A percentile compares a stretch with the other conserved stretches of the same genome.
phyloP scores from a whole-genome alignment of 2,113 vertebrate genomes.

The Chaenogobius annularis region DNA sequence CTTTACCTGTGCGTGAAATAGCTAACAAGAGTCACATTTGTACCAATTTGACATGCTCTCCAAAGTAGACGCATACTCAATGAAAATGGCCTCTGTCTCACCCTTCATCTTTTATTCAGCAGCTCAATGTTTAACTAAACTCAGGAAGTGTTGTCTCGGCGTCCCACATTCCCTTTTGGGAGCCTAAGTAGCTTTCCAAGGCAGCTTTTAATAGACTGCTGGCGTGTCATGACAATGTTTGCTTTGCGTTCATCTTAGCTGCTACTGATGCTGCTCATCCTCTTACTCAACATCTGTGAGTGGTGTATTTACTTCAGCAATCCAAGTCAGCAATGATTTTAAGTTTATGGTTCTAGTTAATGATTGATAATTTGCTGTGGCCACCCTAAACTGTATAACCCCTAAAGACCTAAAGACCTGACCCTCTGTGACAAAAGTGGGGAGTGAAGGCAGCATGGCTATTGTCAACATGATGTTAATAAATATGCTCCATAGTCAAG shows the following conservation, averaged over 20 bases:
- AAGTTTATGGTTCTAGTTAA: not conserved
- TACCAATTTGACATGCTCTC: constrained; percentile 10
- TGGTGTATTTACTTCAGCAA: not conserved
- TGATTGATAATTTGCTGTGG: not conserved
- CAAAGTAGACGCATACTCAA: constrained; percentile 7
- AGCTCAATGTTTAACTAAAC: constrained; percentile 28
- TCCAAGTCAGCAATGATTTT: not conserved
- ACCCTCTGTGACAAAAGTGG: not conserved
- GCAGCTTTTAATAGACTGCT: constrained; percentile 1
- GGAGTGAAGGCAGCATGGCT: not conserved
- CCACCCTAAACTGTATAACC: not conserved
- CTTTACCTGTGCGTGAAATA: constrained; percentile 4
- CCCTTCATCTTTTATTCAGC: constrained; percentile 44
- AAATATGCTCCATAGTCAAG: not conserved
- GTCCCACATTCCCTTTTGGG: constrained; percentile 11
- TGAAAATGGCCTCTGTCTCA: constrained; percentile 22
- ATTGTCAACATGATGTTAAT: not conserved
- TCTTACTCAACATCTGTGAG: not conserved
- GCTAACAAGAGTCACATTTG: constrained; percentile 11
- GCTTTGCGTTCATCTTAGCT: not conserved
- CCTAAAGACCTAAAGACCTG: not conserved
- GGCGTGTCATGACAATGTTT: constrained; percentile 10
- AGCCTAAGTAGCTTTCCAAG: constrained; percentile 19
- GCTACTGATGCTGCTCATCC: not conserved
- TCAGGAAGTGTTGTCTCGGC: constrained; percentile 12